Base-by-base conservation (phyloP, 1,140 invertebrate genomes). In the Chymomyza costata region DNA sequence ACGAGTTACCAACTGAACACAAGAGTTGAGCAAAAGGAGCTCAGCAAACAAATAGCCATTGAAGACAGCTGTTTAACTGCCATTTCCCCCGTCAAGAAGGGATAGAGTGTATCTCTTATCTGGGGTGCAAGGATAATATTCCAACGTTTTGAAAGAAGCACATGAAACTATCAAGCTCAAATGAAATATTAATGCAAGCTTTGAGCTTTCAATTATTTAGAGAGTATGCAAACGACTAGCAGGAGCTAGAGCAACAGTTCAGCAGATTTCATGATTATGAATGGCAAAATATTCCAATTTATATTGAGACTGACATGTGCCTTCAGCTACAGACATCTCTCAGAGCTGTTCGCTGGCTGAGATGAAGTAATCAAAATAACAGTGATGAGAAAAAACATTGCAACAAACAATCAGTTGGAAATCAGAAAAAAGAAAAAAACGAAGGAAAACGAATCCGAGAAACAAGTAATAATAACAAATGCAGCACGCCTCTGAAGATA, bases 141-240 rank as follows among this genome's bases (percentile, higher is more conserved):
- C n/a, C n/a, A n/a, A n/a, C n/a, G n/a, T n/a, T n/a, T n/a, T n/a
- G n/a, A 76, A 68, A 55, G 71, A 37, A 64, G 66, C 57, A 76
- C 62, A 71, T 71, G 58, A 76, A 76, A 76, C 78, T 76, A 76
- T 76, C 71, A 76, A 76, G 71, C 78, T 76, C 66, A 78, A 70
- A 76, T 76, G 73, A 78, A 70, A 76, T 78, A 76, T 76, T 76
- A 76, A 76, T 76, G 71, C 71, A 76, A 66, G 71, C 53, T 76
- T 76, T 78, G 66, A 76, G 66, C 71, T 76, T 76, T 76, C 71
- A 78, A 76, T 76, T 76, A 76, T 78, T 62, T 67, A 71, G 51
- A 66, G 71, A 61, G 49, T 47, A 65, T 38, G 58, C n/a, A n/a
- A n/a, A n/a, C n/a, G n/a, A n/a, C n/a, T n/a, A n/a, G n/a, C n/a